A percentile compares a stretch with the other conserved stretches of the same genome.
Evolutionary conservation across 2,113 vertebrate species (phyloP).

Genomic region (Piprites chloris): DNA sequence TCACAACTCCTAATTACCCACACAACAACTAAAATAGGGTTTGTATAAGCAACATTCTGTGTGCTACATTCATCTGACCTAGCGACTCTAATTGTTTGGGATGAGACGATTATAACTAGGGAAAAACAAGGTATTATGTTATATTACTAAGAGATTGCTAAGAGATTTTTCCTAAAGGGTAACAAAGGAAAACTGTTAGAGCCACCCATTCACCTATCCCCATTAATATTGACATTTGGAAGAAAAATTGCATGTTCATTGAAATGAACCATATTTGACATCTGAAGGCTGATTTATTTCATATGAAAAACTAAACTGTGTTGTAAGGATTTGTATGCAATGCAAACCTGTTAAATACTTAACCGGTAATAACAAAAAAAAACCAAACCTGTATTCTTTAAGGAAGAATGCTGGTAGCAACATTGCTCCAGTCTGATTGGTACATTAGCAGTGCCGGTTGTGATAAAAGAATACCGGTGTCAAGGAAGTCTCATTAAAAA

Average conservation of each 20-base stretch:
- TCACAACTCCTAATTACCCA: constrained; percentile 4
- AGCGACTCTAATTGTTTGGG: neutral
- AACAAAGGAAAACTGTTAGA: neutral
- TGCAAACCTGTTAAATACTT: constrained; percentile 26
- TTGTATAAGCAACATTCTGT: neutral
- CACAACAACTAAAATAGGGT: neutral
- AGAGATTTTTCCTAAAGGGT: neutral
- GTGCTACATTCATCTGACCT: neutral
- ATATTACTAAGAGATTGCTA: neutral
- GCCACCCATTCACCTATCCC: neutral
- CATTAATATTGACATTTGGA: constrained; percentile 20
- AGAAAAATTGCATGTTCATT: neutral
- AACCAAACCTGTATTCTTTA: neutral
- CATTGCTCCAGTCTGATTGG: neutral
- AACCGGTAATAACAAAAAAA: neutral
- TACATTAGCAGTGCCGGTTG: neutral
- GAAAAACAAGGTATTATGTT: neutral
- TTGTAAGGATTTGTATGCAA: neutral
- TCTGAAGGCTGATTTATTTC: constrained; percentile 21
- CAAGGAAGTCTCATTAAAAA: constrained; percentile 49
- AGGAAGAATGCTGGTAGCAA: neutral
- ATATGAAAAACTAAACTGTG: neutral
- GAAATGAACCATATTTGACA: neutral
- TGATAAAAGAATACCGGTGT: neutral
- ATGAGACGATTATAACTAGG: constrained; percentile 11